Conservation (phyloP, 2,888 invertebrate genomes). For the Drosophila ustulata region DNA sequence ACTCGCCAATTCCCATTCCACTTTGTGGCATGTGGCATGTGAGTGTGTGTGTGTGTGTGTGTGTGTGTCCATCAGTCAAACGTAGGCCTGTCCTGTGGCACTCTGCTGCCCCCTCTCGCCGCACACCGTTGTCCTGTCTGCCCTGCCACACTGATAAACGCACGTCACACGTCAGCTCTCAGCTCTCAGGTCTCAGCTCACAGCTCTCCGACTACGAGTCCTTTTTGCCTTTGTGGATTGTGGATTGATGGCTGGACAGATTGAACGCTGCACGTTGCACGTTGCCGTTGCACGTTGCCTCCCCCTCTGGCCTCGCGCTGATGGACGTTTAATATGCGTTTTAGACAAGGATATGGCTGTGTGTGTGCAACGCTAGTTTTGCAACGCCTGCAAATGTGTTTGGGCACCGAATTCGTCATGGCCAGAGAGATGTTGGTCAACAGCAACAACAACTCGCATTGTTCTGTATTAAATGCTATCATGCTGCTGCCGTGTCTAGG, state of each 20-base stretch:
- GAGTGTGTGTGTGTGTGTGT: too few relatives aligned
- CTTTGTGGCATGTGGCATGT: neutral
- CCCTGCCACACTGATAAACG: slow-evolving; percentile 74
- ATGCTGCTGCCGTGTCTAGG: slow-evolving; percentile 62
- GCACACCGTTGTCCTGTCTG: slow-evolving; percentile 23
- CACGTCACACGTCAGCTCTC: slow-evolving; percentile 72
- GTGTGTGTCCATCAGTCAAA: slow-evolving; percentile 49
- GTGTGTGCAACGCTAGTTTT: slow-evolving; percentile 45
- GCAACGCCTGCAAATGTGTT: slow-evolving; percentile 71
- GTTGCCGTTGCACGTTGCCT: too few relatives aligned
- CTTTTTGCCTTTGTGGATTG: slow-evolving; percentile 50
- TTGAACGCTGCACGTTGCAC: slow-evolving; percentile 58
- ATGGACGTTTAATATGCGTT: slow-evolving; percentile 76
- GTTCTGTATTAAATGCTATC: slow-evolving; percentile 73
- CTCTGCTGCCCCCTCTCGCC: neutral
- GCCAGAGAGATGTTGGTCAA: slow-evolving; percentile 48
- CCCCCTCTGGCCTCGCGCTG: slow-evolving; percentile 31
- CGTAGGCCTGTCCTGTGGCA: slow-evolving; percentile 23
- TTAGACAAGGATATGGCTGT: slow-evolving; percentile 58
- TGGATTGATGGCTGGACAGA: slow-evolving; percentile 70
- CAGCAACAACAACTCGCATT: slow-evolving; percentile 40
- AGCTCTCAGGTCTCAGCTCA: neutral
- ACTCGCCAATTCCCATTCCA: neutral
- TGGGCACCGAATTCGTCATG: slow-evolving; percentile 70
- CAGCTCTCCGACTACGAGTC: slow-evolving; percentile 26